phyloP scores from a whole-genome alignment of 2,797 vertebrate genomes.

The Pogonophryne albipinna region DNA sequence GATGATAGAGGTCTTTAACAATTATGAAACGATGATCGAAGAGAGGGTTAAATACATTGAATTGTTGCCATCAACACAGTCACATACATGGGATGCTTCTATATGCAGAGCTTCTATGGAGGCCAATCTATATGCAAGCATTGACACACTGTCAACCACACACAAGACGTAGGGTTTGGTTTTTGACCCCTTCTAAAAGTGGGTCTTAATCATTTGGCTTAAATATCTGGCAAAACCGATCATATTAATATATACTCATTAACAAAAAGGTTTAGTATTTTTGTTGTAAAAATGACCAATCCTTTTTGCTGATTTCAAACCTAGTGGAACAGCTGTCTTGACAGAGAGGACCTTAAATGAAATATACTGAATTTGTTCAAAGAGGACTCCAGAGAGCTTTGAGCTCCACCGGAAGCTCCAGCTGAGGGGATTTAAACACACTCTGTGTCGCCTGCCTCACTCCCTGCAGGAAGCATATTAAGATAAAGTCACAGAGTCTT shows the following conservation, averaged over 20 bases:
- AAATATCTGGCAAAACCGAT: no score
- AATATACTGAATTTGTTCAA: slow-evolving; percentile 44
- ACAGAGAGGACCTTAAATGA: slow-evolving; percentile 35
- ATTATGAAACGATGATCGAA: not conserved
- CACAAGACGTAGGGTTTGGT: not conserved
- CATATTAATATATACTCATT: no score
- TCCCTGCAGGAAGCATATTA: slow-evolving; percentile 37
- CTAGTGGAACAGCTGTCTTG: slow-evolving; percentile 16
- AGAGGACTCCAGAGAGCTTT: slow-evolving; percentile 42
- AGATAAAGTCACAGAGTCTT: slow-evolving; percentile 33
- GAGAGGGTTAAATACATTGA: not conserved
- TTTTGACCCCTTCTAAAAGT: not conserved
- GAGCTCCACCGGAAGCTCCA: slow-evolving; percentile 41
- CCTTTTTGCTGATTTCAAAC: slow-evolving; percentile 8
- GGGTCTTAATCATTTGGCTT: not conserved
- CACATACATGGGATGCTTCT: not conserved
- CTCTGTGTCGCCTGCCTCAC: slow-evolving; percentile 31
- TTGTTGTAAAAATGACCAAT: not conserved
- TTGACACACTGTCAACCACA: not conserved
- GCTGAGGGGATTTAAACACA: slow-evolving; percentile 55
- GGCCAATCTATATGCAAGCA: not conserved
- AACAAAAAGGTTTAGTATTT: no score
- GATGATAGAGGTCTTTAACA: not conserved
- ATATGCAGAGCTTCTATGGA: no score
- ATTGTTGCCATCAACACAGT: not conserved